These are phyloP conservation scores for Chydorus sphaericus DNA, from an alignment of 2,888 invertebrate genomes.

Conservation along the genomic window DNA sequence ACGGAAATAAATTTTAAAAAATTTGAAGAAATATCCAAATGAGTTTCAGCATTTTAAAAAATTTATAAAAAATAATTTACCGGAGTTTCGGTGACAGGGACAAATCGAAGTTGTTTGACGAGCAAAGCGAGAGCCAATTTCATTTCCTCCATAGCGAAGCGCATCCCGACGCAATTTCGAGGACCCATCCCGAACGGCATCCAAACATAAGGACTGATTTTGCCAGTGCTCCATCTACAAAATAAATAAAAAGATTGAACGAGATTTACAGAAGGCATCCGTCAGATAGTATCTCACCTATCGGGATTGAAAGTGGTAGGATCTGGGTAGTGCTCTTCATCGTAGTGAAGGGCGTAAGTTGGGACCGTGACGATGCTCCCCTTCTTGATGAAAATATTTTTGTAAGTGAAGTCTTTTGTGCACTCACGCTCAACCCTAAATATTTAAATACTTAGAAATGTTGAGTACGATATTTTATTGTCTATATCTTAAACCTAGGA, in stretches of 20 bases:
- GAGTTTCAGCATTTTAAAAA: too few relatives aligned
- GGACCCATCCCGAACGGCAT: neutral
- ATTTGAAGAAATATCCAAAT: neutral
- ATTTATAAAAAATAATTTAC: too few relatives aligned
- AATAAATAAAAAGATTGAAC: too few relatives aligned
- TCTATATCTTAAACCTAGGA: neutral
- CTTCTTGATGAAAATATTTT: neutral
- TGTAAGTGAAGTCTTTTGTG: neutral
- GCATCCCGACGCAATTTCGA: neutral
- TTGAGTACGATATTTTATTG: neutral
- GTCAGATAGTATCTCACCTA: slow-evolving; percentile 37
- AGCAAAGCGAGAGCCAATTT: neutral
- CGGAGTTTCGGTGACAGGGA: neutral
- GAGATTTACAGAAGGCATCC: too few relatives aligned
- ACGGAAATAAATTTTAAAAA: neutral
- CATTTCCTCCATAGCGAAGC: neutral
- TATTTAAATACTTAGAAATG: neutral
- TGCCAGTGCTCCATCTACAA: too few relatives aligned
- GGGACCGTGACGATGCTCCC: neutral
- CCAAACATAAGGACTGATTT: neutral
- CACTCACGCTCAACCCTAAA: slow-evolving; percentile 8
- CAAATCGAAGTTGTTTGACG: slow-evolving; percentile 1
- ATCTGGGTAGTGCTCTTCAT: neutral
- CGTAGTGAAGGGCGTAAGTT: neutral
- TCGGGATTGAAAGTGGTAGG: slow-evolving; percentile 1